Evolutionary conservation across 2,888 invertebrate genomes (phyloP).

Genomic region (Eupithecia inturbata): DNA sequence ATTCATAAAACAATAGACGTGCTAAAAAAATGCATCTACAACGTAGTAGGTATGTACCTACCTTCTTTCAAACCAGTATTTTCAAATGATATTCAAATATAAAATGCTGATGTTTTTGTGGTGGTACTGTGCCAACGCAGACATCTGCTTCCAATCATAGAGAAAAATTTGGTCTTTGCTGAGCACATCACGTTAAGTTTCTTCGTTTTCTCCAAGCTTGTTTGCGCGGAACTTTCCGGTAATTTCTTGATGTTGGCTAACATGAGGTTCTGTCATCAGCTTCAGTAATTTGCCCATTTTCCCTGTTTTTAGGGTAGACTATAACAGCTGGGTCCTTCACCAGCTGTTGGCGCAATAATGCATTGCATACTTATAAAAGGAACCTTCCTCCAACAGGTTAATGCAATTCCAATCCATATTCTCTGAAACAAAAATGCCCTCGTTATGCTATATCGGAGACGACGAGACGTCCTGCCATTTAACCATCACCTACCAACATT

Average conservation of each 20-base stretch:
- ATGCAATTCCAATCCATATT: too few species aligned
- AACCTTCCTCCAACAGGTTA: background rate
- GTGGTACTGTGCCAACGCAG: background rate
- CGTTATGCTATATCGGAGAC: too few species aligned
- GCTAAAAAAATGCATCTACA: background rate
- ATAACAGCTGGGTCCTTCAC: background rate
- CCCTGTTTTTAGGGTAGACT: background rate
- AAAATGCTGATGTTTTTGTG: background rate
- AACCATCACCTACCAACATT: background rate
- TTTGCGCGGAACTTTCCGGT: constrained; percentile 1
- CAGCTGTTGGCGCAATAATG: background rate
- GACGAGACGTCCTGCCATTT: too few species aligned
- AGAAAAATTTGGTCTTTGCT: background rate
- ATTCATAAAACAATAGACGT: constrained; percentile 23
- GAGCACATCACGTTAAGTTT: background rate
- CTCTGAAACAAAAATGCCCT: too few species aligned
- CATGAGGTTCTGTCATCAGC: background rate
- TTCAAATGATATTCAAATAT: background rate
- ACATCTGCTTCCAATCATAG: background rate
- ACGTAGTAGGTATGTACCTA: background rate
- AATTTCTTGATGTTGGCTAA: constrained; percentile 17
- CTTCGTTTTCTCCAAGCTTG: background rate
- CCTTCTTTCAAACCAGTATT: constrained; percentile 1
- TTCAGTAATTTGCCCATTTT: background rate
- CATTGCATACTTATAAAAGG: too few species aligned